Evolutionary conservation across 2,797 vertebrate genomes (phyloP).

Genomic region (Muraenolepis orangiensis): DNA sequence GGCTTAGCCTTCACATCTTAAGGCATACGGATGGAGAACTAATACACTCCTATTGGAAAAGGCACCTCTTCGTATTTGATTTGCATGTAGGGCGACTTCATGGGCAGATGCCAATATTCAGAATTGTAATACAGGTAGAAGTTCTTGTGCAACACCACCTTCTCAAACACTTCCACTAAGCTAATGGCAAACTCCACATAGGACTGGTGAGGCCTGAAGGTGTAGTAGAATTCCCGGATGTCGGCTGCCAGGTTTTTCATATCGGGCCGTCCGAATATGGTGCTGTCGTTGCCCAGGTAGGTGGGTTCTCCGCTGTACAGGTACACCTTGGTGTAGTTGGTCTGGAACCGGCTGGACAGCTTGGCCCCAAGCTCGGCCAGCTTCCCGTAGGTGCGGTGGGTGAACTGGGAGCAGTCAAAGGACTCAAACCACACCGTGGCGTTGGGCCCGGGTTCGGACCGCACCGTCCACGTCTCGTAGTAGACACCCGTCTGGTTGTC

Average conservation of each 20-base stretch:
- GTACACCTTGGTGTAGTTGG: constrained; percentile 95
- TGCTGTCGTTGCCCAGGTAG: constrained; percentile 87
- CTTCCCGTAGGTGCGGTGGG: constrained; percentile 85
- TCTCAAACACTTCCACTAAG: constrained; percentile 79
- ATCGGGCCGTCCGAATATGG: constrained; percentile 83
- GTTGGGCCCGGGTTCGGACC: constrained; percentile 72
- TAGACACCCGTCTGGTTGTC: constrained; percentile 96
- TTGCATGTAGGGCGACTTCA: constrained; percentile 87
- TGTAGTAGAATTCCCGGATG: constrained; percentile 83
- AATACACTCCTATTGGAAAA: constrained; percentile 65
- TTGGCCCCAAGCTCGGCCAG: constrained; percentile 82
- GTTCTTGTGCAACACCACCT: constrained; percentile 76
- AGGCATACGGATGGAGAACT: not conserved
- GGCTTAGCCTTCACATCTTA: not conserved
- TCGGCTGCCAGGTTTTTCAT: constrained; percentile 80
- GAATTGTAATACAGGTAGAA: constrained; percentile 97
- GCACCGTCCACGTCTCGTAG: constrained; percentile 95
- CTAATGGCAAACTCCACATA: constrained; percentile 75
- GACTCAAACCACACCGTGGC: constrained; percentile 90
- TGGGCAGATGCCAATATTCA: constrained; percentile 95
- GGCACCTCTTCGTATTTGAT: constrained; percentile 90
- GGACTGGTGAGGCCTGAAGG: constrained; percentile 83
- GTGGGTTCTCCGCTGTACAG: constrained; percentile 90
- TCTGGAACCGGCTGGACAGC: constrained; percentile 80
- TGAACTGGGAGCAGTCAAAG: constrained; percentile 95